A percentile compares a stretch with the other conserved stretches of the same genome.
Evolutionary conservation across 2,113 vertebrate genomes (phyloP).

Genomic region (Melanocharis versteri): DNA sequence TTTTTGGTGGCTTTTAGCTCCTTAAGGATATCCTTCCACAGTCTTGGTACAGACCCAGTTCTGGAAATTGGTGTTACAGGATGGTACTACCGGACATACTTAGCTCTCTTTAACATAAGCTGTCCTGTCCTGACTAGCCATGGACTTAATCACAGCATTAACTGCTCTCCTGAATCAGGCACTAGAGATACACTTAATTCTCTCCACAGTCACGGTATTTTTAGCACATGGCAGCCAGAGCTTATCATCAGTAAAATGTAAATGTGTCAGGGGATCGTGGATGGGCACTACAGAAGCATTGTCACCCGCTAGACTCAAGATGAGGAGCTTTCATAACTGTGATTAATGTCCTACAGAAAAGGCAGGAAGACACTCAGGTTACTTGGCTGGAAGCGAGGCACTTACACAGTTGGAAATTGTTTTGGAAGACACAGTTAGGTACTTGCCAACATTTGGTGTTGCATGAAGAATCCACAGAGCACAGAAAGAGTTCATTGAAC

Average conservation of each 20-base stretch:
- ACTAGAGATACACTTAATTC: conserved; percentile 45
- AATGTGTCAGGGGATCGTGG: neutral
- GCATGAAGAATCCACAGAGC: neutral
- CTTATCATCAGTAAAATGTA: neutral
- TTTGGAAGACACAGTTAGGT: neutral
- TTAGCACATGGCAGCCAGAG: neutral
- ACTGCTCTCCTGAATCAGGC: conserved; percentile 16
- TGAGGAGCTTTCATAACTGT: neutral
- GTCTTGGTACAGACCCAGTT: neutral
- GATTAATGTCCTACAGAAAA: neutral
- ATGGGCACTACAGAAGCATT: neutral
- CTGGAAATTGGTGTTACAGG: neutral
- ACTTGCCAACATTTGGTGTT: neutral
- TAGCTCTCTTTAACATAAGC: conserved; percentile 48
- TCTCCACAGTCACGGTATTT: conserved; percentile 2
- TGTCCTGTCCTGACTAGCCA: conserved; percentile 36
- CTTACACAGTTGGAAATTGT: neutral
- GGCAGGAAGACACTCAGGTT: neutral
- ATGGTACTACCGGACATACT: neutral
- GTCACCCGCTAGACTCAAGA: neutral
- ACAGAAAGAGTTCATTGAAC: neutral
- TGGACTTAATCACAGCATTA: conserved; percentile 55
- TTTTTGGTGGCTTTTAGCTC: neutral
- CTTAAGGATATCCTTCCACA: neutral
- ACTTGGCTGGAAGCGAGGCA: neutral